These are phyloP conservation scores for Cariama cristata DNA, from an alignment of 2,113 vertebrate species.

Conservation along the genomic window DNA sequence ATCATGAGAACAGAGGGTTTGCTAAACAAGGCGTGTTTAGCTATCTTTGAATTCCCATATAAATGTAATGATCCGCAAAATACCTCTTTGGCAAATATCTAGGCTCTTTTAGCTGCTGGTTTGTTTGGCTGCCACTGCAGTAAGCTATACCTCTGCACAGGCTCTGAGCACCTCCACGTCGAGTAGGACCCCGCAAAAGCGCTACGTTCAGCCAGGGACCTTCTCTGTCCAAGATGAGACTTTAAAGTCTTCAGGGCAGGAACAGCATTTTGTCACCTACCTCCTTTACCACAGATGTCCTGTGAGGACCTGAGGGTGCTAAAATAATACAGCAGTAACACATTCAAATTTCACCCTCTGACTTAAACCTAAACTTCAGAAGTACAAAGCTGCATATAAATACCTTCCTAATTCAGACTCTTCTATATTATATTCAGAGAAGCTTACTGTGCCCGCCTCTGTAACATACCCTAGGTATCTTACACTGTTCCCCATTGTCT, in stretches of 20 bases:
- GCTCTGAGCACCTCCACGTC: background rate
- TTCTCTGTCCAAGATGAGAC: background rate
- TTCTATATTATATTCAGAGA: background rate
- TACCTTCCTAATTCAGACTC: background rate
- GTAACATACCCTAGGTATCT: background rate
- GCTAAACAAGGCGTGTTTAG: background rate
- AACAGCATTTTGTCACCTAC: background rate
- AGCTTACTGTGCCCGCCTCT: background rate
- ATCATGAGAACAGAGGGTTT: background rate
- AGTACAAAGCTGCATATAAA: background rate
- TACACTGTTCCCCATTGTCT: background rate
- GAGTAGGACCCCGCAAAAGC: background rate
- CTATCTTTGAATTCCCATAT: background rate
- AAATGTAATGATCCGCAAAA: background rate
- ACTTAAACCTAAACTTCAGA: background rate
- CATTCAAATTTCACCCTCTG: background rate
- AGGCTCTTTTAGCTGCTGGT: background rate
- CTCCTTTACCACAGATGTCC: background rate
- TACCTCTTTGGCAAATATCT: background rate
- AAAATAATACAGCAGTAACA: background rate
- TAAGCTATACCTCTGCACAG: background rate
- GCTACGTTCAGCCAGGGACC: background rate
- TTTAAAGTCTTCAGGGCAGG: background rate
- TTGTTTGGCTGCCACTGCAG: background rate
- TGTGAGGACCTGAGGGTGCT: background rate